Percentiles rank a stretch among this genome's conserved stretches.
Evolutionary conservation across 1,140 invertebrate species (phyloP).

Genomic region (Ostrea denselamellosa): DNA sequence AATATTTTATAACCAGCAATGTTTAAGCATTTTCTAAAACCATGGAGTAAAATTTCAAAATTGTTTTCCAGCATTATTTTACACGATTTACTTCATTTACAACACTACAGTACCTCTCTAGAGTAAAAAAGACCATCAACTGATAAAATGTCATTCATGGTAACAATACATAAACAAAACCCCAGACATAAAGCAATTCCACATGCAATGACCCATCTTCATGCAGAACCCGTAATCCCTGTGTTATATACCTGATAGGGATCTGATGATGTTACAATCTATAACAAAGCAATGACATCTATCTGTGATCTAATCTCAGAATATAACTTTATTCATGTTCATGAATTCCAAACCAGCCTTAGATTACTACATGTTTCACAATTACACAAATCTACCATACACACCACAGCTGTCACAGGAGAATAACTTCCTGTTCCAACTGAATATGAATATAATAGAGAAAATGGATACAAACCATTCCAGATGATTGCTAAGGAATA

Average conservation of each 20-base stretch:
- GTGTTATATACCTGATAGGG: slow-evolving; percentile 21
- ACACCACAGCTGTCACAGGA: not conserved
- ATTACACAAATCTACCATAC: not conserved
- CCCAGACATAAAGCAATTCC: not conserved
- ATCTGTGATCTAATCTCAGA: not conserved
- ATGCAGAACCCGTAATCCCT: not conserved
- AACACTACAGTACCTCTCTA: not conserved
- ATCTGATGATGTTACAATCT: slow-evolving; percentile 16
- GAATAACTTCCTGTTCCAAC: not conserved
- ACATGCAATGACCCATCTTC: slow-evolving; percentile 3
- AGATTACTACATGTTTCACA: not conserved
- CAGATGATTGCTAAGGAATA: slow-evolving; percentile 2
- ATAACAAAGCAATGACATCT: not conserved
- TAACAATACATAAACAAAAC: not conserved
- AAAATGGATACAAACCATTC: slow-evolving; percentile 20
- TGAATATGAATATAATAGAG: not conserved
- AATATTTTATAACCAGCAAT: no score
- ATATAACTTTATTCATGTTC: not conserved
- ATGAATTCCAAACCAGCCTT: no score
- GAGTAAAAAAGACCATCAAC: no score
- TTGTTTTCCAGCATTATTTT: not conserved
- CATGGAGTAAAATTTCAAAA: no score
- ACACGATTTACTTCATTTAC: no score
- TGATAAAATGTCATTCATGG: not conserved
- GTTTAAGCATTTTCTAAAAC: no score